Base-by-base conservation (phyloP, 2,888 invertebrate genomes). In the Cyclophora albipunctata region DNA sequence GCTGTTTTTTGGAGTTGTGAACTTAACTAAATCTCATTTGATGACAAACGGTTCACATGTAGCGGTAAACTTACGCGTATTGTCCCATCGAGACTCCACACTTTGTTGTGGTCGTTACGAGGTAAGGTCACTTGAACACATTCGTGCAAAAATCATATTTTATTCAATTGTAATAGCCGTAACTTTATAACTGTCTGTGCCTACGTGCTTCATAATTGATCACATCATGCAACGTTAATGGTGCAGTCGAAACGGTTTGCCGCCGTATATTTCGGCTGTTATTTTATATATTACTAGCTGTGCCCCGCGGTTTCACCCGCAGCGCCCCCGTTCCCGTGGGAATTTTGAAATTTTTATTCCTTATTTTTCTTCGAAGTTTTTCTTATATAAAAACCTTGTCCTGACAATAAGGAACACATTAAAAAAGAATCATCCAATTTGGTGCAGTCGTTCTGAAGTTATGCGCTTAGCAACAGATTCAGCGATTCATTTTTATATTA, bases 21-120 rank as follows among this genome's bases (percentile, higher is more conserved):
- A 70, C 67, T 66, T 67, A 58, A 65, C 66, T 69, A 72, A 73
- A 71, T 69, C 69, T 62, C 68, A 73, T 71, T 71, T 66, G 63
- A 63, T 61, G 59, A 58, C 57, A 62, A 59, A 67, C 68, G 67
- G 69, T 74, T 74, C 67, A 40, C 48, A 51, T 62, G 48, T 77
- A 78, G 71, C 78, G 75, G 78, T 74, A 66, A 57, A 66, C 50
- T 63, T 66, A 66, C 68, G 64, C 61, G 66, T 70, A 66, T 69
- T 70, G 66, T 68, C 60, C 58, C 56, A 53, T 40, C 44, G 48
- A 53, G 47, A 45, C 47, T 45, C 20, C 48, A 52, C 48, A 43
- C 52, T 49, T 53, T 60, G 54, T 57, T 42, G 51, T 49, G 62
- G 57, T 63, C 71, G 72, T 71, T 73, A 71, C 74, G 74, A 72